These are phyloP conservation scores for Cherax destructor DNA, from an alignment of 1,140 invertebrate species.

Conservation along the genomic window DNA sequence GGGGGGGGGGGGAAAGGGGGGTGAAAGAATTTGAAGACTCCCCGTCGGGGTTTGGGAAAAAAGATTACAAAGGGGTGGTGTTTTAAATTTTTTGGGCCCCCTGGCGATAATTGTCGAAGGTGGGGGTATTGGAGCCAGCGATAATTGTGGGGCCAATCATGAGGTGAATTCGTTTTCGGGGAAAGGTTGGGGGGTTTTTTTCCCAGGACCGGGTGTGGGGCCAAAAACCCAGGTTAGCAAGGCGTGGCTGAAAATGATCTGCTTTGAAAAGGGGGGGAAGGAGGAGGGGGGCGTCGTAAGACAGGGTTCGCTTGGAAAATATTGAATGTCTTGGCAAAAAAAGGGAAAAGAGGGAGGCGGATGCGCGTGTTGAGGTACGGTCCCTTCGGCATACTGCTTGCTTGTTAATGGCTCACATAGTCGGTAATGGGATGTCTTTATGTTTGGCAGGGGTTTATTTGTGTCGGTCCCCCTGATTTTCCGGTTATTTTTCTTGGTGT, in stretches of 20 bases:
- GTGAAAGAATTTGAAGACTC: not conserved
- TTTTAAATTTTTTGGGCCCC: not conserved
- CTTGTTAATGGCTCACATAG: not conserved
- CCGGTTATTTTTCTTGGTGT: not conserved
- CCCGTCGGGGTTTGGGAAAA: not conserved
- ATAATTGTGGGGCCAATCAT: not conserved
- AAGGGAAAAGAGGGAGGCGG: not conserved
- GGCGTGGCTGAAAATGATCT: not conserved
- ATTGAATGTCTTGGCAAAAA: not conserved
- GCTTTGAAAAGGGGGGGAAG: not conserved
- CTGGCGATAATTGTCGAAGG: conserved; percentile 5
- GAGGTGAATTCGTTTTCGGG: not conserved
- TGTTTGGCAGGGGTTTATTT: not conserved
- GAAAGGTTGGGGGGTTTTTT: not conserved
- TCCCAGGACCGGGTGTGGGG: not conserved
- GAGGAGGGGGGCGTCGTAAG: not conserved
- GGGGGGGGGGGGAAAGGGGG: not conserved
- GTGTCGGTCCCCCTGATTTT: not conserved
- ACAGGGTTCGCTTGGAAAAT: not conserved
- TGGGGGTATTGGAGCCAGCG: not conserved
- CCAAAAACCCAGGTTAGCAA: not conserved
- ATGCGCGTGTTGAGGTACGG: not conserved
- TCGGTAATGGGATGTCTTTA: not conserved
- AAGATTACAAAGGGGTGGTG: conserved; percentile 5
- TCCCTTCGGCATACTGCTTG: not conserved